These are phyloP conservation scores for Echinarachnius parma DNA, from an alignment of 53 echinoderm and acorn worm species.

Conservation along the genomic window DNA sequence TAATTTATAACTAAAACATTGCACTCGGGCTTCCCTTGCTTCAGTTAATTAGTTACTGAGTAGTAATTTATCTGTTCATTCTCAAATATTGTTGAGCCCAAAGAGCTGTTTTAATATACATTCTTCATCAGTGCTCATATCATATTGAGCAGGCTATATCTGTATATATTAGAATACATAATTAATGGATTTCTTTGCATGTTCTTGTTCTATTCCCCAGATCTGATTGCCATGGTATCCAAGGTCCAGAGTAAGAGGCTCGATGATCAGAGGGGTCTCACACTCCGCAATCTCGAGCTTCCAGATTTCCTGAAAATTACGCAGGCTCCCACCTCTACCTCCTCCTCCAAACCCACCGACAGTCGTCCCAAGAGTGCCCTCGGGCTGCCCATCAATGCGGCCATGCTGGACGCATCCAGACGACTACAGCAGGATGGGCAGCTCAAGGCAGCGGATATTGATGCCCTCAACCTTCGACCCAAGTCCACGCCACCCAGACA, in stretches of 20 bases:
- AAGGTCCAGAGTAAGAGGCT: conserved; percentile 75
- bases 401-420: conserved; percentile 1
- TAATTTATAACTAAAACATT: too few species aligned
- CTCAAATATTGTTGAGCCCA: too few species aligned
- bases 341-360: conserved; percentile 18
- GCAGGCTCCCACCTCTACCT: background rate
- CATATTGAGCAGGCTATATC: too few species aligned
- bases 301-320: conserved; percentile 89
- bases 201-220: conserved; percentile 49
- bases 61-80: too few species aligned
- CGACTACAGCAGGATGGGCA: conserved; percentile 27
- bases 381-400: conserved; percentile 8
- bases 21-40: too few species aligned
- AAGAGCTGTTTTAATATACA: too few species aligned
- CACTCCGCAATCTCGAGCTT: conserved; percentile 75
- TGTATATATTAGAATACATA: too few species aligned
- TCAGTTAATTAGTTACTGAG: too few species aligned
- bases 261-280: conserved; percentile 95
- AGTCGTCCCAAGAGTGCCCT: conserved; percentile 51
- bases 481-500: conserved; percentile 83
- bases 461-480: conserved; percentile 39
- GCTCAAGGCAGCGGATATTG: conserved; percentile 6
- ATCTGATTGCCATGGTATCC: conserved; percentile 76
- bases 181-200: too few species aligned
- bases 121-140: too few species aligned